A percentile compares a stretch with the other conserved stretches of the same genome.
Evolutionary conservation across 2,888 invertebrate species (phyloP).

Genomic region (Notocelia uddmanniana): DNA sequence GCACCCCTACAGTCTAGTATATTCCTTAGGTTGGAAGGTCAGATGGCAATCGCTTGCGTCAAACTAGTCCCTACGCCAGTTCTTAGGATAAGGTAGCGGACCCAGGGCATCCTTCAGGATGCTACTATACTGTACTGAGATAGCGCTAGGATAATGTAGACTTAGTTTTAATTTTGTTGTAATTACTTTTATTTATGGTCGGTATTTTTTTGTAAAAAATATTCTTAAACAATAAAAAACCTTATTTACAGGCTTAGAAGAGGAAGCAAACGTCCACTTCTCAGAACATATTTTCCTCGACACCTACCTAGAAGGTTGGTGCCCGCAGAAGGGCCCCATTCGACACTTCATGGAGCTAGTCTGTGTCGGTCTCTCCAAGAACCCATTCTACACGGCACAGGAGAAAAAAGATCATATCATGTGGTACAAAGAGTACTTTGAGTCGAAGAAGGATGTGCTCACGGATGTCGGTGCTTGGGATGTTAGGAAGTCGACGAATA

Average conservation of each 20-base stretch:
- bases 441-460: slow-evolving; percentile 90
- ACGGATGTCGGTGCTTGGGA: slow-evolving; percentile 87
- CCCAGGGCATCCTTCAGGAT: too few relatives aligned
- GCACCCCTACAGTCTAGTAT: too few relatives aligned
- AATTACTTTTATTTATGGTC: too few relatives aligned
- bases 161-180: too few relatives aligned
- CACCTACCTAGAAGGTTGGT: slow-evolving; percentile 93
- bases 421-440: slow-evolving; percentile 97
- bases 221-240: neutral
- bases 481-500: slow-evolving; percentile 52
- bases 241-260: slow-evolving; percentile 84
- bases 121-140: too few relatives aligned
- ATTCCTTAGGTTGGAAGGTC: too few relatives aligned
- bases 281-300: slow-evolving; percentile 98
- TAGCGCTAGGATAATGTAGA: too few relatives aligned
- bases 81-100: too few relatives aligned
- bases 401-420: slow-evolving; percentile 95
- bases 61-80: too few relatives aligned
- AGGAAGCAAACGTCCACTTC: slow-evolving; percentile 91
- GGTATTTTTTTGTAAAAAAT: too few relatives aligned
- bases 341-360: slow-evolving; percentile 99
- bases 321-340: slow-evolving; percentile 95
- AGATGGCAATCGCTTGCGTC: too few relatives aligned
- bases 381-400: slow-evolving; percentile 94
- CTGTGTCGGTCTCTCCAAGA: slow-evolving; percentile 96